Evolutionary conservation across 2,797 vertebrate species (phyloP).

Genomic region (Atherinosoma microstoma): DNA sequence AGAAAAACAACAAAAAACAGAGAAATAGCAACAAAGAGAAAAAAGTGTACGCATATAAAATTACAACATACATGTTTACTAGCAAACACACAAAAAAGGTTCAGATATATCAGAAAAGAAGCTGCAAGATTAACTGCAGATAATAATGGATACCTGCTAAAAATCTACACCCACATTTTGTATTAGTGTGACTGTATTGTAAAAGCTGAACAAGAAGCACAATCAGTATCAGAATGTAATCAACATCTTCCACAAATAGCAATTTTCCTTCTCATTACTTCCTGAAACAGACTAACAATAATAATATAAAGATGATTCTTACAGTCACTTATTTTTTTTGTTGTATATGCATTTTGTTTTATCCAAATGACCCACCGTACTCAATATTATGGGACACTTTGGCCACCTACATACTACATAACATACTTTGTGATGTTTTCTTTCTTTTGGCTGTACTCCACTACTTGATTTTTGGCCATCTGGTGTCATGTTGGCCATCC

Average conservation of each 20-base stretch:
- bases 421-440: no score
- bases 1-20: conserved; percentile 18
- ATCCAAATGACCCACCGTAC: no score
- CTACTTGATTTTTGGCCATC: conserved; percentile 3
- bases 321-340: conserved; percentile 17
- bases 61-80: conserved; percentile 23
- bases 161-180: conserved; percentile 4
- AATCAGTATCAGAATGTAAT: conserved; percentile 2
- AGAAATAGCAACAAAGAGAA: conserved; percentile 27
- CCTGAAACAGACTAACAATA: neutral
- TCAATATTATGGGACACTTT: no score
- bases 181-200: conserved; percentile 8
- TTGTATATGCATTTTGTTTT: conserved; percentile 16
- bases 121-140: conserved; percentile 29
- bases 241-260: conserved; percentile 2
- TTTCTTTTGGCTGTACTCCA: no score
- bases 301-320: conserved; percentile 9
- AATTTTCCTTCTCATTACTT: conserved; percentile 13
- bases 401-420: no score
- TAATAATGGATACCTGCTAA: conserved; percentile 21
- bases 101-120: conserved; percentile 16
- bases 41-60: conserved; percentile 29
- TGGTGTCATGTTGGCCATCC: conserved; percentile 29
- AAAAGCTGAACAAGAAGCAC: conserved; percentile 6
- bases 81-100: conserved; percentile 11